Evolutionary conservation across 2,113 vertebrate species (phyloP).

Genomic region (Amazona vittata): DNA sequence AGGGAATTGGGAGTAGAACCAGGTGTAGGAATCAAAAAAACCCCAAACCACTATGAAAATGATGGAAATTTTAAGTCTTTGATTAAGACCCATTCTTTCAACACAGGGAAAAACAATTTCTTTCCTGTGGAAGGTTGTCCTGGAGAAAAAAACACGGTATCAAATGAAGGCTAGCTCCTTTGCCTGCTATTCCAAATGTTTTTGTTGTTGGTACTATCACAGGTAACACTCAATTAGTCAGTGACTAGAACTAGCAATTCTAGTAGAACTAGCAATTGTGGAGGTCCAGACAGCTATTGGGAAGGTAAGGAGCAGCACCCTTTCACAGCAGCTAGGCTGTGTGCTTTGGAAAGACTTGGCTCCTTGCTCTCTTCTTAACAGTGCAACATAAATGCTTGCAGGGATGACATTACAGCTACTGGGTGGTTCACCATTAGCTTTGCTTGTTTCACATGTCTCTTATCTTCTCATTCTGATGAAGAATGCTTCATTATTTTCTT

Average conservation of each 20-base stretch:
- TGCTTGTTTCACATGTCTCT: background rate
- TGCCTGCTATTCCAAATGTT: background rate
- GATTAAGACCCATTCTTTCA: background rate
- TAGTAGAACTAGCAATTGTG: background rate
- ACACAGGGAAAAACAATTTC: background rate
- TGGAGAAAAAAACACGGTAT: background rate
- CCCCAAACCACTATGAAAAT: background rate
- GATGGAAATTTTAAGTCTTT: background rate
- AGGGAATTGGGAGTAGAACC: background rate
- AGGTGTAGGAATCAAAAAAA: background rate
- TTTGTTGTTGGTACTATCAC: background rate
- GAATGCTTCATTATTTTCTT: background rate
- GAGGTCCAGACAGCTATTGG: background rate
- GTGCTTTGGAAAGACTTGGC: background rate
- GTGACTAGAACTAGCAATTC: background rate
- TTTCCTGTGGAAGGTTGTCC: background rate
- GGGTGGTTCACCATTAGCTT: background rate
- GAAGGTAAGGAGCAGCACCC: background rate
- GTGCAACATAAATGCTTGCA: background rate
- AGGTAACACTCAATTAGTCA: background rate
- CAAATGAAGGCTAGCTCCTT: background rate
- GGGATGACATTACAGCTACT: background rate
- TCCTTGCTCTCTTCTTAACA: accelerated
- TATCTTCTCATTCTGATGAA: background rate
- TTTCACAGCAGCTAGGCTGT: background rate